Base-by-base conservation (phyloP, 2,888 invertebrate species). In the Atrina japonica region DNA sequence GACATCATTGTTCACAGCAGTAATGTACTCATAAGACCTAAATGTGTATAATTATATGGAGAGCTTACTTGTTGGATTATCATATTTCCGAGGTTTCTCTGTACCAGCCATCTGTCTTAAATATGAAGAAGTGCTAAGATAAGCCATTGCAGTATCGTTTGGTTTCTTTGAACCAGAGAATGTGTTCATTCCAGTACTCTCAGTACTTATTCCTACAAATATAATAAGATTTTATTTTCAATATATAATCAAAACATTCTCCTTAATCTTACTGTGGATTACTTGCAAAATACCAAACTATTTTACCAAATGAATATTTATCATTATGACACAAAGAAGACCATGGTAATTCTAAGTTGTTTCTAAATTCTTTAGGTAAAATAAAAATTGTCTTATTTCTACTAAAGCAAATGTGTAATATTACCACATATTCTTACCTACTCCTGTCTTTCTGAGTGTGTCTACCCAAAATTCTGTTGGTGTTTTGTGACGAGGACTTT, bases 101-200 rank as follows among this genome's bases (percentile, higher is more conserved):
- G 83, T 77, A 2, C 89, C 89, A n/a, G 80, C 83, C 66, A 83
- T 75, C 74, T 89, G 87, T 43, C 90, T 70, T 25, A 89, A 76
- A 64, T 86, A 88, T 41, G 86, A 84, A 16, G 86, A 75, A 16
- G 89, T 89, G 72, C 89, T 89, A n/a, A 85, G 66, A 70, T 88
- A 90, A 2, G 89, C 83, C 75, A 86, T 81, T 40, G 77, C 78
- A 66, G 70, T 71, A 47, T 83, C 83, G 56, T 80, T 77, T 1
- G 77, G 74, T 41, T 81, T 71, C 70, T 81, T 84, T 68, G 80
- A 40, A 23, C 85, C 86, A 60, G 80, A 80, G 65, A 87, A 82
- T 49, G 83, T 83, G 73, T 86, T 86, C 80, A 81, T 86, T 9
- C 84, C 82, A 30, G 82, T 83, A 73, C 85, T 88, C 70, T 87